A percentile compares a stretch with the other conserved stretches of the same genome.
These are phyloP conservation scores for Anticlea derivata DNA, from an alignment of 2,888 invertebrate genomes.

Conservation along the genomic window DNA sequence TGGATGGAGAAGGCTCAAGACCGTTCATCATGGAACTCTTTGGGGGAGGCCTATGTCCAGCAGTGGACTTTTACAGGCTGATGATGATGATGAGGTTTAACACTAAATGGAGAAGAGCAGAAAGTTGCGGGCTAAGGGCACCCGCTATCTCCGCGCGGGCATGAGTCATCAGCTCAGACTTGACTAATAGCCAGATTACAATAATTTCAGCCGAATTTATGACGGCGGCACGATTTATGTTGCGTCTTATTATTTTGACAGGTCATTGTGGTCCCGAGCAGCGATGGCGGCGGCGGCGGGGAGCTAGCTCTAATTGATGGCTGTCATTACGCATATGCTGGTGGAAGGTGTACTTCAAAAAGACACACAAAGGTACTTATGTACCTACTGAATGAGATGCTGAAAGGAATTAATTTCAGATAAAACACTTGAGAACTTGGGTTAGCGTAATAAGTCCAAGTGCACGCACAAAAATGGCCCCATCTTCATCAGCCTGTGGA, in stretches of 20 bases:
- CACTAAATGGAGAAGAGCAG: neutral
- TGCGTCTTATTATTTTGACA: conserved; percentile 73
- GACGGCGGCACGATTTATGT: conserved; percentile 62
- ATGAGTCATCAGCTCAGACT: conserved; percentile 53
- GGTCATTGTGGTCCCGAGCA: conserved; percentile 59
- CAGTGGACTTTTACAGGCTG: too few relatives aligned
- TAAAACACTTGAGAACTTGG: too few relatives aligned
- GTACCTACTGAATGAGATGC: too few relatives aligned
- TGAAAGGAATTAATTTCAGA: too few relatives aligned
- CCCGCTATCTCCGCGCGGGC: conserved; percentile 33
- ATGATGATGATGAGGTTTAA: too few relatives aligned
- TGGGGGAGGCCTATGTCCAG: too few relatives aligned
- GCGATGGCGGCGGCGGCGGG: conserved; percentile 30
- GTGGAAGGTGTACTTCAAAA: neutral
- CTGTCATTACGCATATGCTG: conserved; percentile 20
- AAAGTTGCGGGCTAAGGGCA: neutral
- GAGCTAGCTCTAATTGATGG: conserved; percentile 28
- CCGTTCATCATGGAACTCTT: too few relatives aligned
- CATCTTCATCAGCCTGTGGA: too few relatives aligned
- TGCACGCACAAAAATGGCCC: too few relatives aligned
- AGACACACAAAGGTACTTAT: neutral
- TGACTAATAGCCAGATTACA: conserved; percentile 73
- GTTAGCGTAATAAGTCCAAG: too few relatives aligned
- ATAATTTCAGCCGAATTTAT: conserved; percentile 60
- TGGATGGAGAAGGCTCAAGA: too few relatives aligned